Percentiles rank a stretch among this genome's conserved stretches.
phyloP scores from a whole-genome alignment of 2,888 invertebrate genomes.

The Oxycera nigricornis region DNA sequence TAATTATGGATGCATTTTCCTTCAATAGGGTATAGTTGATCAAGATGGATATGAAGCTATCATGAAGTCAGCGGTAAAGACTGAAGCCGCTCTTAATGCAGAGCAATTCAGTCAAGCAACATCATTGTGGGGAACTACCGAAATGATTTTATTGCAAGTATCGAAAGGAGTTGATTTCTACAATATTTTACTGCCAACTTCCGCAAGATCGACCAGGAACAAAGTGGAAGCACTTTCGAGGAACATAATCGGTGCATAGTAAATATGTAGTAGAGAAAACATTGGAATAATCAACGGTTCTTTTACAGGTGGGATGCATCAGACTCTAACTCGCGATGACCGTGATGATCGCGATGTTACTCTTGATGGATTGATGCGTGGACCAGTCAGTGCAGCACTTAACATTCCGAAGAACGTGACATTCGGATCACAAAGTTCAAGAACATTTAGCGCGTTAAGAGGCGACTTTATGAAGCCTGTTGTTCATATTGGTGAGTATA shows the following conservation, averaged over 20 bases:
- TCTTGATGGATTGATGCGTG: constrained; percentile 73
- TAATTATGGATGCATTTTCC: neutral
- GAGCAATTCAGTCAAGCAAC: constrained; percentile 70
- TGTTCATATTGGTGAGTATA: constrained; percentile 67
- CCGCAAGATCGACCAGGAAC: constrained; percentile 43
- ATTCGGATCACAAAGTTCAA: constrained; percentile 70
- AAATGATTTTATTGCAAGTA: constrained; percentile 68
- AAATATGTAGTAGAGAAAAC: neutral
- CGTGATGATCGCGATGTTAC: constrained; percentile 55
- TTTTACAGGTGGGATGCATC: constrained; percentile 55
- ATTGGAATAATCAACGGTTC: neutral
- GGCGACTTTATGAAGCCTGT: constrained; percentile 85
- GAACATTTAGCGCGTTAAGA: constrained; percentile 68
- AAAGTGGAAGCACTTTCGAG: neutral
- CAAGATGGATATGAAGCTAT: constrained; percentile 69
- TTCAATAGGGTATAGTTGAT: constrained; percentile 71
- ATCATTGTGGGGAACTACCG: constrained; percentile 70
- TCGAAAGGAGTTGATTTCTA: constrained; percentile 80
- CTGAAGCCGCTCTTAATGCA: constrained; percentile 66
- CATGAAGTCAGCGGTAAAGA: constrained; percentile 65
- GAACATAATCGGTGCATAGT: neutral
- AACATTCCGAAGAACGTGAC: constrained; percentile 68
- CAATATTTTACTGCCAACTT: constrained; percentile 70
- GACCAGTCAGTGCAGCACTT: constrained; percentile 71
- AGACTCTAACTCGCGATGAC: constrained; percentile 55